Percentiles rank a stretch among this genome's conserved stretches.
phyloP scores from a whole-genome alignment of 2,888 invertebrate species.

The Sericinus montela region DNA sequence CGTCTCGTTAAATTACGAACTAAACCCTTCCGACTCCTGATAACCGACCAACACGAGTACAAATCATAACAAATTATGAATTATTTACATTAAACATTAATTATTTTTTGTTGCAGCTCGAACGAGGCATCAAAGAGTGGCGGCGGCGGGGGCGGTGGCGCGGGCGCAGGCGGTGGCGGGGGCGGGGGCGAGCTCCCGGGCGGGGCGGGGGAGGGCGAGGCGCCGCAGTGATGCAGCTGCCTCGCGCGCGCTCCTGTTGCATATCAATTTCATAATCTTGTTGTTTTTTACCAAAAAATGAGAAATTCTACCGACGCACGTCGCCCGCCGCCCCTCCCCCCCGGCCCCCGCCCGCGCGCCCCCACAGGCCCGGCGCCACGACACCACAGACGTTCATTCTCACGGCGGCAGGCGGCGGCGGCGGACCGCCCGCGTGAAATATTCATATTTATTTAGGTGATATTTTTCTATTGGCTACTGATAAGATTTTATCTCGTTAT shows the following conservation, averaged over 20 bases:
- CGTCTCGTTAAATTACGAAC: too few relatives aligned
- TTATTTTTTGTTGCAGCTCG: constrained; percentile 10
- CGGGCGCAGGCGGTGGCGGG: constrained; percentile 28
- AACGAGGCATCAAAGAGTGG: constrained; percentile 50
- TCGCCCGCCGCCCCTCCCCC: constrained; percentile 19
- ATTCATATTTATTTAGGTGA: constrained; percentile 78
- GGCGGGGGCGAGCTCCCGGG: constrained; percentile 31
- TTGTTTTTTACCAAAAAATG: constrained; percentile 70
- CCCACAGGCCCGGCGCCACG: constrained; percentile 19
- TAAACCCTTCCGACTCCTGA: too few relatives aligned
- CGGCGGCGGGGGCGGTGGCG: constrained; percentile 24
- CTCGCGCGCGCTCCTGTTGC: constrained; percentile 36
- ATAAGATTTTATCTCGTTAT: constrained; percentile 74
- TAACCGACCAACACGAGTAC: too few relatives aligned
- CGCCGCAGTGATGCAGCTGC: constrained; percentile 49
- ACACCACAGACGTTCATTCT: constrained; percentile 22
- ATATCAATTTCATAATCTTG: constrained; percentile 68
- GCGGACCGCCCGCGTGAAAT: constrained; percentile 51
- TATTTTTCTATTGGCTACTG: constrained; percentile 79
- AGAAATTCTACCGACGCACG: constrained; percentile 46
- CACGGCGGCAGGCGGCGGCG: constrained; percentile 36
- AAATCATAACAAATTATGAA: background rate
- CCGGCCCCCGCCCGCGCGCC: background rate
- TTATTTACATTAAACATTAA: too few relatives aligned
- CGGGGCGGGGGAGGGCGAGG: constrained; percentile 38